A percentile compares a stretch with the other conserved stretches of the same genome.
Conservation (phyloP, 1,140 invertebrate genomes). For the Polypedilum pembai region DNA sequence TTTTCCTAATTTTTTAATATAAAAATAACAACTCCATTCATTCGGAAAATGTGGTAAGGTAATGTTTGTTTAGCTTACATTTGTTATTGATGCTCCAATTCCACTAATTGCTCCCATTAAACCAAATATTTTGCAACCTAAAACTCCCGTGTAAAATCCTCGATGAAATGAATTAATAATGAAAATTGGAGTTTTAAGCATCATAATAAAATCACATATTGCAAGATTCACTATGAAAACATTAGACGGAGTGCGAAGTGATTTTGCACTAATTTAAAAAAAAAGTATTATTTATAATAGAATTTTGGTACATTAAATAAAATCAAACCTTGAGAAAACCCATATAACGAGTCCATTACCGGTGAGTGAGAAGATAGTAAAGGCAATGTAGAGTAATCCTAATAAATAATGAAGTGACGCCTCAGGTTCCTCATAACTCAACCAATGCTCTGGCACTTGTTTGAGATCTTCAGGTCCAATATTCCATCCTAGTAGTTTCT, state of each 20-base stretch:
- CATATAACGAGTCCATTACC: constrained; percentile 86
- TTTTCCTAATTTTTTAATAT: too few species aligned
- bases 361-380: constrained; percentile 65
- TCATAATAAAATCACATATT: constrained; percentile 80
- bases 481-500: constrained; percentile 56
- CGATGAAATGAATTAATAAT: constrained; percentile 77
- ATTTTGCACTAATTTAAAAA: constrained; percentile 57
- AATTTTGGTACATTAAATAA: constrained; percentile 25
- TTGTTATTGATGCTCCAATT: constrained; percentile 71
- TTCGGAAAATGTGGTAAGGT: not conserved
- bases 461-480: constrained; percentile 64
- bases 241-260: constrained; percentile 78
- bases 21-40: too few species aligned
- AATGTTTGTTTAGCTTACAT: constrained; percentile 49
- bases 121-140: constrained; percentile 71
- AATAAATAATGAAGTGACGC: constrained; percentile 74
- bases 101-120: constrained; percentile 69
- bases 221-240: constrained; percentile 83
- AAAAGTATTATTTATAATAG: constrained; percentile 31
- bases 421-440: constrained; percentile 67
- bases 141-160: constrained; percentile 62
- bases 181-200: constrained; percentile 77
- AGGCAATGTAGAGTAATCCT: constrained; percentile 69
- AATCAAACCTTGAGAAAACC: constrained; percentile 70
- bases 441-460: constrained; percentile 76